phyloP scores from a whole-genome alignment of 2,797 vertebrate species.

The Sternotherus odoratus region DNA sequence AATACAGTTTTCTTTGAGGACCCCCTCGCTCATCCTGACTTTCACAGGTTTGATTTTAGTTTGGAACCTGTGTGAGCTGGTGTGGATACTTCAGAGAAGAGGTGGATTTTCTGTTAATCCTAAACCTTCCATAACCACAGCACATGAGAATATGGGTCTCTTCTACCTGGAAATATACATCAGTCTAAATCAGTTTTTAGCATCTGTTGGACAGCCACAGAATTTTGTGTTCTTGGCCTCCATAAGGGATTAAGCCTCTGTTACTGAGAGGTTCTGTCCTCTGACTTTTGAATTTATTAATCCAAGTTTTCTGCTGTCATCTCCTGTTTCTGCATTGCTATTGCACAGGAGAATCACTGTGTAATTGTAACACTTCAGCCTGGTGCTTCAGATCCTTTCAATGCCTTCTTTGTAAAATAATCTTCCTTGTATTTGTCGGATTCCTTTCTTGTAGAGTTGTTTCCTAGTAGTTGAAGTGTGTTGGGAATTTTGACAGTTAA shows the following conservation, averaged over 20 bases:
- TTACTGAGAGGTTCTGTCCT: not conserved
- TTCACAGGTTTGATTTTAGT: accelerated
- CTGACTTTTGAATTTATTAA: not conserved
- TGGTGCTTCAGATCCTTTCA: too few relatives aligned
- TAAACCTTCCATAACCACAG: not conserved
- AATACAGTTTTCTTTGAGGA: too few relatives aligned
- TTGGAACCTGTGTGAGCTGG: not conserved
- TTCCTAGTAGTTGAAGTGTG: too few relatives aligned
- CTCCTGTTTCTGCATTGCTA: too few relatives aligned
- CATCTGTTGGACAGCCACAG: not conserved
- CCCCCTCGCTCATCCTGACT: too few relatives aligned
- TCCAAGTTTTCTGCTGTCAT: not conserved
- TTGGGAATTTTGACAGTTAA: too few relatives aligned
- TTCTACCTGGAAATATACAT: not conserved
- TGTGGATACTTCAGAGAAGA: not conserved
- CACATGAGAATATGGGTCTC: not conserved
- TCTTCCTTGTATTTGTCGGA: too few relatives aligned
- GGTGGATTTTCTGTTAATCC: not conserved
- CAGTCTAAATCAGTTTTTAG: not conserved
- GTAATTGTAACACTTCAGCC: too few relatives aligned
- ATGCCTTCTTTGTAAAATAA: too few relatives aligned
- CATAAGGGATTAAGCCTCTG: not conserved
- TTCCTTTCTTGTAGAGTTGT: too few relatives aligned
- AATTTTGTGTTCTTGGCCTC: not conserved
- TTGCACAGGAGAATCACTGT: too few relatives aligned